Conservation (phyloP, 2,888 invertebrate genomes). For the Nysson spinosus region DNA sequence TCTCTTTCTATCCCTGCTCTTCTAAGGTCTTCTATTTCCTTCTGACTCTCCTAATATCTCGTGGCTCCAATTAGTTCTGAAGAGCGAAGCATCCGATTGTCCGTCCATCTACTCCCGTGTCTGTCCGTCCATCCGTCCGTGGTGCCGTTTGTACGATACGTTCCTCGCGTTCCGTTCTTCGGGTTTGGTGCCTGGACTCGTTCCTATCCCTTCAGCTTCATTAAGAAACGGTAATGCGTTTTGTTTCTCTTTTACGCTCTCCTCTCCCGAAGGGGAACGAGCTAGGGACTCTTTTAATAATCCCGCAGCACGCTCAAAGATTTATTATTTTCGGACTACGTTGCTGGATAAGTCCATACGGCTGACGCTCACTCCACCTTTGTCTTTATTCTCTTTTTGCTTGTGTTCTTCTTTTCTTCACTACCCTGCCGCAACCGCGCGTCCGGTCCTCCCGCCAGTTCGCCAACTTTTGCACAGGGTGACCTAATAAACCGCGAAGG, state of each 20-base stretch:
- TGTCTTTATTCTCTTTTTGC: conserved; percentile 41
- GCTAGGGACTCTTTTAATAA: conserved; percentile 75
- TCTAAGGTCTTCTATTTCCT: conserved; percentile 40
- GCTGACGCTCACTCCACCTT: conserved; percentile 60
- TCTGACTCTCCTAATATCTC: conserved; percentile 70
- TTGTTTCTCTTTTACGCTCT: conserved; percentile 74
- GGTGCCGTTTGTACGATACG: conserved; percentile 41
- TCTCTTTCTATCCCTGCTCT: conserved; percentile 39
- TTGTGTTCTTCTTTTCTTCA: conserved; percentile 10
- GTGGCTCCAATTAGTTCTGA: conserved; percentile 77
- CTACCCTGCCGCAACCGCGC: conserved; percentile 22
- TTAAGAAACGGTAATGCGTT: conserved; percentile 77
- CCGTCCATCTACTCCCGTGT: conserved; percentile 41
- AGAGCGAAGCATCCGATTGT: conserved; percentile 60
- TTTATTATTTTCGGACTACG: conserved; percentile 77
- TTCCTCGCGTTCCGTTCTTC: conserved; percentile 56
- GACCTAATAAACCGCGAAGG: conserved; percentile 43
- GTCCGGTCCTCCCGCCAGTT: conserved; percentile 19
- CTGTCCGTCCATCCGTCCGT: conserved; percentile 25
- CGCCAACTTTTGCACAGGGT: conserved; percentile 59
- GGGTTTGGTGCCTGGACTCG: conserved; percentile 60
- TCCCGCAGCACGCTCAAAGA: conserved; percentile 73
- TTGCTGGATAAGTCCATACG: conserved; percentile 71
- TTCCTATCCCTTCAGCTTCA: conserved; percentile 76
- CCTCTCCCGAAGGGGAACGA: conserved; percentile 65